These are phyloP conservation scores for Caenorhabditis imperialis DNA, from an alignment of 2,888 invertebrate species.

Conservation along the genomic window DNA sequence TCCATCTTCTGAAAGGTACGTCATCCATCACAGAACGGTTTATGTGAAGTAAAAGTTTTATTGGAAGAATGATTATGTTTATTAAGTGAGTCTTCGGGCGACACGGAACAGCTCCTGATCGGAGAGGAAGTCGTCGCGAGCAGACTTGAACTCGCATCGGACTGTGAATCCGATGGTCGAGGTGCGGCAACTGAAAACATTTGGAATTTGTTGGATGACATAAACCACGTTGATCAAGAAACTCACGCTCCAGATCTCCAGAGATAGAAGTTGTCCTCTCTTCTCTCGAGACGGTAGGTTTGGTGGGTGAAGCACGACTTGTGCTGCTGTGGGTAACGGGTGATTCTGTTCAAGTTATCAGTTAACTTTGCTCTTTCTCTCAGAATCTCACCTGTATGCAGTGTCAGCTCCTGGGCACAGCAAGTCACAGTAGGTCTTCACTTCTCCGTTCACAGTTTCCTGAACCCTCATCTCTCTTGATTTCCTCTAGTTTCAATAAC, in stretches of 20 bases:
- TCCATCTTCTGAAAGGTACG: not conserved
- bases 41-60: not conserved
- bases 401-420: constrained; percentile 74
- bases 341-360: constrained; percentile 34
- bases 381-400: constrained; percentile 66
- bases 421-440: constrained; percentile 72
- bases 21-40: constrained; percentile 21
- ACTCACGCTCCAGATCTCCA: constrained; percentile 70
- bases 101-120: constrained; percentile 70
- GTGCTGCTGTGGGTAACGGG: constrained; percentile 57
- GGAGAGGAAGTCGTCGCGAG: constrained; percentile 64
- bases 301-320: constrained; percentile 70
- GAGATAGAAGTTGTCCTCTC: constrained; percentile 68
- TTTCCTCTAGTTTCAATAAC: constrained; percentile 5
- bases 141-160: constrained; percentile 73
- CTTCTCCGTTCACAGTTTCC: constrained; percentile 73
- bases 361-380: too few relatives aligned
- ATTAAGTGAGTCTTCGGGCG: constrained; percentile 52
- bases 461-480: too few relatives aligned
- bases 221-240: not conserved
- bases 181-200: constrained; percentile 35
- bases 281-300: constrained; percentile 70
- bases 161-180: constrained; percentile 64
- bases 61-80: not conserved
- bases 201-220: not conserved